Conservation (phyloP, 2,888 invertebrate species). For the Calliscelio sp. region DNA sequence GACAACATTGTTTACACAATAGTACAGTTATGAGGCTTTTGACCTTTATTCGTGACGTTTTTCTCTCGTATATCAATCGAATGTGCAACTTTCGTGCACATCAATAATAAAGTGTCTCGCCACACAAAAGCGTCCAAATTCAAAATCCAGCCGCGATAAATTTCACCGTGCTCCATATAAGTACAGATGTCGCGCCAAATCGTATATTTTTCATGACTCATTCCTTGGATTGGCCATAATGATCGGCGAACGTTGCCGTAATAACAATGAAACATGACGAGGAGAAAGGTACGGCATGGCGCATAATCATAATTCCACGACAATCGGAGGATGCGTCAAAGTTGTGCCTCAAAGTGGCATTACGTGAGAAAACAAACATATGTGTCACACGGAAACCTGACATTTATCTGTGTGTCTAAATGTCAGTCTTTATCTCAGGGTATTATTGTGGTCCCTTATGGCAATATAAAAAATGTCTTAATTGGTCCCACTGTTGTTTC, state of each 20-base stretch:
- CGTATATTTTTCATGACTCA: conserved; percentile 69
- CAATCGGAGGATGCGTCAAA: conserved; percentile 67
- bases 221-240: conserved; percentile 58
- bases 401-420: conserved; percentile 45
- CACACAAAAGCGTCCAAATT: conserved; percentile 61
- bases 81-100: conserved; percentile 51
- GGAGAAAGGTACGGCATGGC: conserved; percentile 62
- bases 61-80: conserved; percentile 67
- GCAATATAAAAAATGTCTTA: too few species aligned
- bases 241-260: conserved; percentile 56
- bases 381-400: conserved; percentile 3
- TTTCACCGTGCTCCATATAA: conserved; percentile 69
- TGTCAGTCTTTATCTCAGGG: conserved; percentile 47
- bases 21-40: conserved; percentile 51
- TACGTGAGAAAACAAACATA: conserved; percentile 43
- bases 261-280: conserved; percentile 69
- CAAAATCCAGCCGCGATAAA: conserved; percentile 62
- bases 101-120: conserved; percentile 45
- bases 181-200: conserved; percentile 68
- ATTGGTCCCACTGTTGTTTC: too few species aligned
- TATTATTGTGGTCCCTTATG: too few species aligned
- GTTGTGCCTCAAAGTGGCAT: conserved; percentile 42
- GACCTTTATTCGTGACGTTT: conserved; percentile 63
- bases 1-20: conserved; percentile 52
- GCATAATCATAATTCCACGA: conserved; percentile 54